These are phyloP conservation scores for Autographa pulchrina DNA, from an alignment of 2,888 invertebrate species.

Conservation along the genomic window DNA sequence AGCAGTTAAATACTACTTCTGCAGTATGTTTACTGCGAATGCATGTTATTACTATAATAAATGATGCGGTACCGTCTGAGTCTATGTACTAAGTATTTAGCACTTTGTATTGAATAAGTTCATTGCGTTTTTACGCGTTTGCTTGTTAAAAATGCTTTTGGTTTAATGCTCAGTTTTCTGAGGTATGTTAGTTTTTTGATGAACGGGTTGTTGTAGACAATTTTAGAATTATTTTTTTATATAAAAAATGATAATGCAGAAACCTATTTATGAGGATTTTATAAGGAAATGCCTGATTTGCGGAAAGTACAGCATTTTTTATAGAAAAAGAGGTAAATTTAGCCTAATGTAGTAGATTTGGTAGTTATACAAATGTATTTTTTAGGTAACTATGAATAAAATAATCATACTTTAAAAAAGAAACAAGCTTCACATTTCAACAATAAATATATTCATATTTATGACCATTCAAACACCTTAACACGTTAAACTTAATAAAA, in stretches of 20 bases:
- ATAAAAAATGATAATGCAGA: too few species aligned
- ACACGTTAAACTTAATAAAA: conserved; percentile 11
- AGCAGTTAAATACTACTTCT: conserved; percentile 19
- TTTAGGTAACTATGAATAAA: conserved; percentile 1
- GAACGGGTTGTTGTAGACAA: too few species aligned
- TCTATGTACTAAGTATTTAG: conserved; percentile 9
- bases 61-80: conserved; percentile 36
- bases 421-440: not conserved
- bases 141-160: not conserved
- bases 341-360: not conserved
- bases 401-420: not conserved
- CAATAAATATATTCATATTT: not conserved
- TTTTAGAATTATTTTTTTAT: too few species aligned
- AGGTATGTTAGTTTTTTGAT: too few species aligned
- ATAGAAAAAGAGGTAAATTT: not conserved
- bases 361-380: not conserved
- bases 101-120: conserved; percentile 28
- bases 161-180: not conserved
- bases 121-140: conserved; percentile 13
- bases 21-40: conserved; percentile 25
- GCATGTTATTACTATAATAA: conserved; percentile 35
- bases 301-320: not conserved
- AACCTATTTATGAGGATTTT: too few species aligned
- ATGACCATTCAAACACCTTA: conserved; percentile 21
- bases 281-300: not conserved